phyloP scores from a whole-genome alignment of 2,797 vertebrate genomes.

The Neomorphus geoffroyi region DNA sequence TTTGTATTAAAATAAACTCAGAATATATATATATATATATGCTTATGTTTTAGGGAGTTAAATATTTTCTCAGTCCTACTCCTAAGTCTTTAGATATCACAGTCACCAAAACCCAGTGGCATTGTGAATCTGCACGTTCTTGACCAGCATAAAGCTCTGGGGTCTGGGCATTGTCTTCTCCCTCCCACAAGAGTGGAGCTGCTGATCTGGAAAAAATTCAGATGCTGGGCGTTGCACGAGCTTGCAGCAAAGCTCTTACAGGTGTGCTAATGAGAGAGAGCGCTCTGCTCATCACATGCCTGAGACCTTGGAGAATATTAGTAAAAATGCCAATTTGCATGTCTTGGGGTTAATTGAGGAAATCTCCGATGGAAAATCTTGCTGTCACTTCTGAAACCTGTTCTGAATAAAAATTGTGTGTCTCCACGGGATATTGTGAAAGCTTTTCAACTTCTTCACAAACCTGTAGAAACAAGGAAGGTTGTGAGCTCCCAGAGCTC shows the following conservation, averaged over 20 bases:
- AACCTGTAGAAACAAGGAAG: background rate
- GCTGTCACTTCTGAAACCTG: slow-evolving; percentile 31
- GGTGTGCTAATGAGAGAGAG: slow-evolving; percentile 52
- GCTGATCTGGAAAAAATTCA: background rate
- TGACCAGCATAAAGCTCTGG: background rate
- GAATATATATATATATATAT: background rate
- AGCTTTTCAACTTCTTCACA: background rate
- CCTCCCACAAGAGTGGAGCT: background rate
- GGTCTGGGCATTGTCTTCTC: background rate
- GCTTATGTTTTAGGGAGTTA: background rate
- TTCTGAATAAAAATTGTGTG: slow-evolving; percentile 43
- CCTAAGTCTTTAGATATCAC: background rate
- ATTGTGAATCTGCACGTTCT: fast-evolving
- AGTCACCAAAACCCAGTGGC: background rate
- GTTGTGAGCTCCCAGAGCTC: background rate
- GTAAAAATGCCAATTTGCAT: slow-evolving; percentile 62
- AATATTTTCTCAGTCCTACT: background rate
- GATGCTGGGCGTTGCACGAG: background rate
- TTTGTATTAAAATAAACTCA: background rate
- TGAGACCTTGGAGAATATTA: slow-evolving; percentile 47
- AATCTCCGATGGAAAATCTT: slow-evolving; percentile 46
- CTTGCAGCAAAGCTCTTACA: slow-evolving; percentile 13
- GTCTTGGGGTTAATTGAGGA: slow-evolving; percentile 69
- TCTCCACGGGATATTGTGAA: background rate
- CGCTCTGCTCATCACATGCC: slow-evolving; percentile 26